Conservation (phyloP, 2,113 vertebrate species). For the Prinia subflava region DNA sequence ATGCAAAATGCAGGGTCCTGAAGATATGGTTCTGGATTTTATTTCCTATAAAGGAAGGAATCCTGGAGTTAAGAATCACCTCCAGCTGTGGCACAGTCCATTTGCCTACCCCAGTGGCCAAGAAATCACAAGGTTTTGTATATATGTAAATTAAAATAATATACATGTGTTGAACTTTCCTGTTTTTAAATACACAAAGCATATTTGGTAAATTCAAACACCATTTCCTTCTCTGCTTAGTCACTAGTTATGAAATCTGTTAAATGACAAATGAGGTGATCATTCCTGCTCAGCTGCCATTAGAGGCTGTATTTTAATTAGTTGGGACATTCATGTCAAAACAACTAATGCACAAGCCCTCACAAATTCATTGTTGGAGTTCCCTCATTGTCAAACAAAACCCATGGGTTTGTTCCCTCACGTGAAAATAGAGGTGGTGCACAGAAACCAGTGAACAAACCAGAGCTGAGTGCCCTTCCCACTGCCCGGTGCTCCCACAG, state of each 20-base stretch:
- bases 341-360: not conserved
- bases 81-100: not conserved
- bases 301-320: not conserved
- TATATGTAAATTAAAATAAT: not conserved
- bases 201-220: not conserved
- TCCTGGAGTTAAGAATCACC: not conserved
- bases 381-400: not conserved
- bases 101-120: not conserved
- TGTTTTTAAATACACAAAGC: not conserved
- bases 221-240: constrained; percentile 13
- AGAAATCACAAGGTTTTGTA: not conserved
- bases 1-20: not conserved
- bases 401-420: not conserved
- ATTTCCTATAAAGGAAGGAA: not conserved
- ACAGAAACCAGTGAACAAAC: not conserved
- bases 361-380: not conserved
- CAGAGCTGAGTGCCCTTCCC: not conserved
- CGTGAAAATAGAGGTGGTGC: not conserved
- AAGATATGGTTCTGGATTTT: not conserved
- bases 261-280: not conserved
- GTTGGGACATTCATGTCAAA: not conserved
- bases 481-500: not conserved
- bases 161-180: not conserved
- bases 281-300: not conserved
- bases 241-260: constrained; percentile 18